Percentiles rank a stretch among this genome's conserved stretches.
These are phyloP conservation scores for Gallinago media DNA, from an alignment of 2,113 vertebrate genomes.

Conservation along the genomic window DNA sequence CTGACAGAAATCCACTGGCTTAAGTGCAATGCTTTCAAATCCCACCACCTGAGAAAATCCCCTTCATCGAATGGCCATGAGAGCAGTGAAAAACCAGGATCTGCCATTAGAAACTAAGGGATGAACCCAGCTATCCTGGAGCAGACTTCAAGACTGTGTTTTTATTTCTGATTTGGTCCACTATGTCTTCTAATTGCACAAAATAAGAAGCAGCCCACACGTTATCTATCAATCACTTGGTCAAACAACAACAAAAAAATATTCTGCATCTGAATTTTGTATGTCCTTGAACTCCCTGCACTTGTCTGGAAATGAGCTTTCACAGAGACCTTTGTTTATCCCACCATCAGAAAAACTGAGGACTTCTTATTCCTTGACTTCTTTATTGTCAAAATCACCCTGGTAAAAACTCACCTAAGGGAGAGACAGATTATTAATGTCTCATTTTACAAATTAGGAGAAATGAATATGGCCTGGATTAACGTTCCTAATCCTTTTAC, in stretches of 20 bases:
- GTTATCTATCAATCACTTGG: neutral
- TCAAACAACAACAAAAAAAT: neutral
- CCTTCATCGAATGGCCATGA: neutral
- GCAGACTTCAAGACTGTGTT: accelerated
- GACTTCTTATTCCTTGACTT: neutral
- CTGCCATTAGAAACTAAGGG: accelerated
- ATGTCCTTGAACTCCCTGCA: neutral
- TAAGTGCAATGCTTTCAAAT: neutral
- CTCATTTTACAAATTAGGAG: neutral
- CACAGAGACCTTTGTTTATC: neutral
- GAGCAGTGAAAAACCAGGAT: neutral
- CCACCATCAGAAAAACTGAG: accelerated
- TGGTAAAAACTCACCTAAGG: neutral
- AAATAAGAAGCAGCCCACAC: neutral
- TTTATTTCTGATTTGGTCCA: neutral
- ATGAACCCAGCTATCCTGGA: neutral
- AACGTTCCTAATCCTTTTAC: neutral
- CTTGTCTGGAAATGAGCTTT: neutral
- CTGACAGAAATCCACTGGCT: accelerated
- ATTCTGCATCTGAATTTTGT: neutral
- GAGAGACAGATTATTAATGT: neutral
- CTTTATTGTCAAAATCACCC: neutral
- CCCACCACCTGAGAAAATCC: neutral
- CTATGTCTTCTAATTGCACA: neutral
- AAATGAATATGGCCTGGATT: accelerated